Evolutionary conservation across 2,113 vertebrate genomes (phyloP), one percentile per base, ranked within the genome.

Genomic region (Sinocyclocheilus grahami): DNA sequence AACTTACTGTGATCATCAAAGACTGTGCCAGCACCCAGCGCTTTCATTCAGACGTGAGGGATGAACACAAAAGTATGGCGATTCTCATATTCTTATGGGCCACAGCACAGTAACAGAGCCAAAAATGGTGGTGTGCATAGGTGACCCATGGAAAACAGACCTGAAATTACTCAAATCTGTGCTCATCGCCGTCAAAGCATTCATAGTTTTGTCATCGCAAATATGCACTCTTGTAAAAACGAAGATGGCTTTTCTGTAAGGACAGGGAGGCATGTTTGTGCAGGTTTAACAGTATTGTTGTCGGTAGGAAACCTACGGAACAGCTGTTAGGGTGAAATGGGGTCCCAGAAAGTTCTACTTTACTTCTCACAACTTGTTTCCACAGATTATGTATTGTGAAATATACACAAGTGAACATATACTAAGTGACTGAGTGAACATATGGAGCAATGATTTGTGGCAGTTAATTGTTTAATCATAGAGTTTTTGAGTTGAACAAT

Each of bases 1-100:
- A 93, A 94, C 92, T 92, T 91, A 92, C 89, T 92, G 91, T 91
- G 82, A 86, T 90, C 92, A 93, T 95, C 93, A 94, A 93, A 86
- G 71, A 37, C 62, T 22, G 53, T 1, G 12, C 90, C 89, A 90
- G 86, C 87, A 92, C 90, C 91, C 90, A 92, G 94, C 92, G 71
- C 58, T 53, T 84, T 77, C 67, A 81, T 80, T 87, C 75, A 84
- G n/a, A 86, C 78, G 33, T 9, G 27, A 78, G 48, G n/a, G 74
- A 27, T 11, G 37, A 11, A 4, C 12, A 13, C 62, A n/a, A 27
- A 62, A 46, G 14, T 24, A 27, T 62, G 1, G 3, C 37, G 30
- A 79, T 60, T 37, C 20, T 11, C 46, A 22, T 58, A 67, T 62
- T 87, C 65, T 39, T 37, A 77, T 8, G 37, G 78, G 80, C 46